Percentiles rank a stretch among this genome's conserved stretches.
phyloP scores from a whole-genome alignment of 2,888 invertebrate genomes.

The Mycalesis mineus region DNA sequence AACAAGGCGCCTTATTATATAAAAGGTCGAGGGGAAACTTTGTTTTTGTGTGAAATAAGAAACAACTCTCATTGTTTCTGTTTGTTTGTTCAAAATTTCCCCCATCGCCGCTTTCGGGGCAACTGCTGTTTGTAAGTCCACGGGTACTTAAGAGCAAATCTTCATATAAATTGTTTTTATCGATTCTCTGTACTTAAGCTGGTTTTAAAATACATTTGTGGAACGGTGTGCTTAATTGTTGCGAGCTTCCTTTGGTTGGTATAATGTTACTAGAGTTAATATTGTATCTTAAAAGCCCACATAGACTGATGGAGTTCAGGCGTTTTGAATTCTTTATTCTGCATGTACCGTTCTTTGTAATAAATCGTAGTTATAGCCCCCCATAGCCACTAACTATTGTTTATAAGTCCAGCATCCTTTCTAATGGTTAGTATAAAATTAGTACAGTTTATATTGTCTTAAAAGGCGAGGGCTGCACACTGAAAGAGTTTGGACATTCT shows the following conservation, averaged over 20 bases:
- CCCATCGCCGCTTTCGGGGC: constrained; percentile 35
- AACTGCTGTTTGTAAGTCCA: constrained; percentile 36
- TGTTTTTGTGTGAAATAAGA: constrained; percentile 57
- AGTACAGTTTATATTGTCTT: too few relatives aligned
- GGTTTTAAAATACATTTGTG: background rate
- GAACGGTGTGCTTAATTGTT: background rate
- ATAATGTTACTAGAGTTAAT: background rate
- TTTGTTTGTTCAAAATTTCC: constrained; percentile 48
- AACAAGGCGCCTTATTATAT: constrained; percentile 57
- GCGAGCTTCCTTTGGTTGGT: background rate
- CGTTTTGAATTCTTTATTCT: too few relatives aligned
- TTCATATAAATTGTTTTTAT: constrained; percentile 29
- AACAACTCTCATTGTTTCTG: constrained; percentile 50
- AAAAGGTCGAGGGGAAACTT: constrained; percentile 46
- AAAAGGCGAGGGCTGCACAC: too few relatives aligned
- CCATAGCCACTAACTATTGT: too few relatives aligned
- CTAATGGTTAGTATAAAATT: too few relatives aligned
- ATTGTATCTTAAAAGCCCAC: too few relatives aligned
- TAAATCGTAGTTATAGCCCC: too few relatives aligned
- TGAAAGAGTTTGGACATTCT: too few relatives aligned
- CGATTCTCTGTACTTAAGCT: constrained; percentile 11
- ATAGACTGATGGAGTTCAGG: too few relatives aligned
- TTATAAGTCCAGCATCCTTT: too few relatives aligned
- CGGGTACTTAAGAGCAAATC: constrained; percentile 29
- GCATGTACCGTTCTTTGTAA: too few relatives aligned